phyloP scores from a whole-genome alignment of 2,888 invertebrate genomes.

The Plagodis dolabraria region DNA sequence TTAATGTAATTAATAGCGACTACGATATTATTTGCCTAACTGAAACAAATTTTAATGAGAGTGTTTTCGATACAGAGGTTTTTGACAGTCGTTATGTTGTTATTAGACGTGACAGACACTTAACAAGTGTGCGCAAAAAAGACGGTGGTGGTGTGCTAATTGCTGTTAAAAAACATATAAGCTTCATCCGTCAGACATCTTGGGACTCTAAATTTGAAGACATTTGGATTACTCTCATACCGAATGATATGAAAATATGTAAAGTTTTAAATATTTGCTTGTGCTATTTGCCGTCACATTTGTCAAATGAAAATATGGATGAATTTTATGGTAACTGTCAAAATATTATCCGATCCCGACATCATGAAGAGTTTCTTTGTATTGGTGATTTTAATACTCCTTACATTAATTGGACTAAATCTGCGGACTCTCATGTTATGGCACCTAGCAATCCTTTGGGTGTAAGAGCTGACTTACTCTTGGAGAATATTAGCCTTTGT shows the following conservation, averaged over 20 bases:
- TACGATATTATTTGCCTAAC: too few relatives aligned
- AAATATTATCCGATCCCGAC: neutral
- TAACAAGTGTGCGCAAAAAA: too few relatives aligned
- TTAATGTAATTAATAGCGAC: too few relatives aligned
- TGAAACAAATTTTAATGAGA: too few relatives aligned
- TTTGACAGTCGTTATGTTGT: too few relatives aligned
- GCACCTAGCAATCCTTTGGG: neutral
- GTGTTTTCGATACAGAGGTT: too few relatives aligned
- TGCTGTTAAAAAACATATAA: slow-evolving; percentile 23
- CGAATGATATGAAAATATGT: slow-evolving; percentile 18
- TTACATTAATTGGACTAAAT: slow-evolving; percentile 9
- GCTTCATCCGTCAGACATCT: slow-evolving; percentile 18
- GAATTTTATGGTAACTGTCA: slow-evolving; percentile 11
- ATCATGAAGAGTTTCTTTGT: slow-evolving; percentile 2
- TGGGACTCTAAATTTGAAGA: slow-evolving; percentile 33
- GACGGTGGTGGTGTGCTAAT: slow-evolving; percentile 31
- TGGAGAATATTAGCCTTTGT: neutral
- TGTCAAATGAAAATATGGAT: neutral
- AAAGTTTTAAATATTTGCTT: too few relatives aligned
- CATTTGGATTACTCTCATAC: slow-evolving; percentile 27
- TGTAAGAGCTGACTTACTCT: neutral
- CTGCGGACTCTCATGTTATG: neutral
- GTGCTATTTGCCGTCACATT: slow-evolving; percentile 28
- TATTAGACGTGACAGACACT: too few relatives aligned
- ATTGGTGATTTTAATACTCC: slow-evolving; percentile 15